phyloP scores from a whole-genome alignment of 2,113 vertebrate species.

The Oostethus manadensis region DNA sequence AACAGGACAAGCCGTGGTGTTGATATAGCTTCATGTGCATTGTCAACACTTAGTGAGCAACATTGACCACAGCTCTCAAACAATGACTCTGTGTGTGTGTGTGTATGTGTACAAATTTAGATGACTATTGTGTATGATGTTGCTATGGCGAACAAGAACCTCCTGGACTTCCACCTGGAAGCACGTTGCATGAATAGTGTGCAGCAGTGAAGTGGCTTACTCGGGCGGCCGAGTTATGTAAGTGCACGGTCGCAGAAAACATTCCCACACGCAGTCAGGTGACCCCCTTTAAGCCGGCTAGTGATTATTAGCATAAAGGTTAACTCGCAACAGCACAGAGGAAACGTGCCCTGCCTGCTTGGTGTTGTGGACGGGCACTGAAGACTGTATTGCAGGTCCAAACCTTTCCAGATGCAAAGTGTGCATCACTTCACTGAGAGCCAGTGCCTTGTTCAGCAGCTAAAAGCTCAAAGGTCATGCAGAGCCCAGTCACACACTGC shows the following conservation, averaged over 20 bases:
- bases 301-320: conserved; percentile 24
- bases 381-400: too few relatives aligned
- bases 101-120: conserved; percentile 37
- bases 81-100: neutral
- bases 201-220: conserved; percentile 5
- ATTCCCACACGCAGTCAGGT: too few relatives aligned
- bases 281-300: conserved; percentile 1
- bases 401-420: too few relatives aligned
- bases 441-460: too few relatives aligned
- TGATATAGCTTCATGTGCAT: too few relatives aligned
- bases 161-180: too few relatives aligned
- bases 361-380: too few relatives aligned
- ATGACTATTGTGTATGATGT: conserved; percentile 43
- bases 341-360: neutral
- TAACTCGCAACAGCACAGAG: conserved; percentile 4
- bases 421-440: too few relatives aligned
- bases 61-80: too few relatives aligned
- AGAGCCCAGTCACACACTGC: conserved; percentile 28
- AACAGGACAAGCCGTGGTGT: neutral
- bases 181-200: neutral
- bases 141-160: conserved; percentile 4
- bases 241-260: conserved; percentile 5
- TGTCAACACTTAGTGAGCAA: too few relatives aligned
- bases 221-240: conserved; percentile 47
- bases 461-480: neutral